These are phyloP conservation scores for Phortica magna DNA, from an alignment of 2,888 invertebrate species.

Conservation along the genomic window DNA sequence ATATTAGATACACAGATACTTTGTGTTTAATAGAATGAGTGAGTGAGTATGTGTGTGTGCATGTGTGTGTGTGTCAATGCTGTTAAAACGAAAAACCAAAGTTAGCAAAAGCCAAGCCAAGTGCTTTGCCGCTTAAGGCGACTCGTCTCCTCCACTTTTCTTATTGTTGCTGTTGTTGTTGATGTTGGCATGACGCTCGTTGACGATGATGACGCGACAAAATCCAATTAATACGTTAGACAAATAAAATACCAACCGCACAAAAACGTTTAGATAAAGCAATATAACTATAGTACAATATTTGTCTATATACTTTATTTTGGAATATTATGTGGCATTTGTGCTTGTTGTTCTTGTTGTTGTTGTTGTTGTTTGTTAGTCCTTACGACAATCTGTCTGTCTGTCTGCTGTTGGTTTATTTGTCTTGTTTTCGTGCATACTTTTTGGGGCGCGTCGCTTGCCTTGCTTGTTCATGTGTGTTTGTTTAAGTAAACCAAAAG, in stretches of 20 bases:
- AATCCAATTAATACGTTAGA: constrained; percentile 72
- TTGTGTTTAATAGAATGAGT: neutral
- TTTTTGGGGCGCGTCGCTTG: constrained; percentile 37
- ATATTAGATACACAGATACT: neutral
- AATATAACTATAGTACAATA: constrained; percentile 55
- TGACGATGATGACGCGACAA: constrained; percentile 67
- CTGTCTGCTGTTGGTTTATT: constrained; percentile 35
- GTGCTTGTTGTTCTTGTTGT: constrained; percentile 21
- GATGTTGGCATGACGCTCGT: neutral
- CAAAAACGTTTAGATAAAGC: constrained; percentile 65
- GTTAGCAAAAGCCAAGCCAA: constrained; percentile 6
- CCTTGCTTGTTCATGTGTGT: constrained; percentile 49
- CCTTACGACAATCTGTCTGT: constrained; percentile 40
- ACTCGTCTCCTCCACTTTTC: neutral
- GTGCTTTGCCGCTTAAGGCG: constrained; percentile 7
- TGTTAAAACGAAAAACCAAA: neutral
- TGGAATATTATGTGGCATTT: constrained; percentile 30
- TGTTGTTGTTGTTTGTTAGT: constrained; percentile 30
- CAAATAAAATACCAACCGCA: constrained; percentile 61
- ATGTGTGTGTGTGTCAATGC: neutral
- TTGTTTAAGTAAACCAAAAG: constrained; percentile 70
- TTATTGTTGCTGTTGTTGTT: neutral
- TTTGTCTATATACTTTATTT: constrained; percentile 51
- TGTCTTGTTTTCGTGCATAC: constrained; percentile 20
- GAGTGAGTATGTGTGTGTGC: neutral